phyloP scores from a whole-genome alignment of 2,797 vertebrate species.

The Anabacerthia variegaticeps region DNA sequence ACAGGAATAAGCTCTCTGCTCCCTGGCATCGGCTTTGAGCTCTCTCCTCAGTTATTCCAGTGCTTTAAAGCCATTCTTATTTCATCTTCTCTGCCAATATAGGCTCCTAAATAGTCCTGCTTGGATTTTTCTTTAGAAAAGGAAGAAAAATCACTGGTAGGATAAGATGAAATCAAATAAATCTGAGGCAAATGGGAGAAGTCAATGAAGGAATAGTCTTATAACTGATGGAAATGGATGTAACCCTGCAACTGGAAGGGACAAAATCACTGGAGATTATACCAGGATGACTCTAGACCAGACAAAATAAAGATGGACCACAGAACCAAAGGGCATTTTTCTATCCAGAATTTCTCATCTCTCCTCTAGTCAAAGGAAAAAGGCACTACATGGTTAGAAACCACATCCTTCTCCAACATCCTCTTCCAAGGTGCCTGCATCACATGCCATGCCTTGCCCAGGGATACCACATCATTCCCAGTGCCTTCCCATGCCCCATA shows the following conservation, averaged over 20 bases:
- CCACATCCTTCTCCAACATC: not conserved
- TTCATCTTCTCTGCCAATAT: not conserved
- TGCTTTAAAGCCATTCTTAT: not conserved
- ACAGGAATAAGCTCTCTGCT: not conserved
- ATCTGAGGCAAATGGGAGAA: not conserved
- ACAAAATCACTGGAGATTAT: not conserved
- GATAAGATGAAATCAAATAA: not conserved
- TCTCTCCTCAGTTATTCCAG: not conserved
- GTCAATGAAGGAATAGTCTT: not conserved
- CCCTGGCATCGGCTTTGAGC: not conserved
- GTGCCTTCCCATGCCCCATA: slow-evolving; percentile 14
- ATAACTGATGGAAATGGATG: not conserved
- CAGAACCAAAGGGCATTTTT: not conserved
- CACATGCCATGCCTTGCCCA: not conserved
- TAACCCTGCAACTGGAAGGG: not conserved
- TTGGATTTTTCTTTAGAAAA: not conserved
- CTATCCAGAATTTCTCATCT: not conserved
- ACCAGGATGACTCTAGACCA: not conserved
- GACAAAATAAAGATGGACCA: not conserved
- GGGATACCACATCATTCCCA: not conserved
- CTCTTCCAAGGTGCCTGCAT: not conserved
- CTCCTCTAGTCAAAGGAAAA: not conserved
- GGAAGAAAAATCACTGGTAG: not conserved
- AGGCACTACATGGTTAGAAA: not conserved
- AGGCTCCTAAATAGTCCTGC: not conserved